These are phyloP conservation scores for Tokudaia muenninki DNA, from an alignment of 2,797 vertebrate genomes.

Conservation along the genomic window DNA sequence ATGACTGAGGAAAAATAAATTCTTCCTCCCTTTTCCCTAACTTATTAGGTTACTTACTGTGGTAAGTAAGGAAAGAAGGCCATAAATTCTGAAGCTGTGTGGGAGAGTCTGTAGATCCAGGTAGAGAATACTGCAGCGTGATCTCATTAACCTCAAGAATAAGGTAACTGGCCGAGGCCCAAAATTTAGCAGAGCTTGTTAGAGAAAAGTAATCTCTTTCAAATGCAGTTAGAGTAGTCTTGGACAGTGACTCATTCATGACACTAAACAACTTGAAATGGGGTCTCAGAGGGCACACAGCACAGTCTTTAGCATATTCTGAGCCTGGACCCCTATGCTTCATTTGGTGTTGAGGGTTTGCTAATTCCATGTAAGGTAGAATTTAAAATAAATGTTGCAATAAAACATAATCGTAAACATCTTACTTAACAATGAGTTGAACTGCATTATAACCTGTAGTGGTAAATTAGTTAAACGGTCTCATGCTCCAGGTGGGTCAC, in stretches of 20 bases:
- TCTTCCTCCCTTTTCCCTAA: not conserved
- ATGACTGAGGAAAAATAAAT: not conserved
- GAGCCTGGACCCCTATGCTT: not conserved
- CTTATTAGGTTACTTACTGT: not conserved
- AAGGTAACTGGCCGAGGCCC: not conserved
- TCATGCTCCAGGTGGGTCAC: not conserved
- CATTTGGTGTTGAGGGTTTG: not conserved
- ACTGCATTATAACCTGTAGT: not conserved
- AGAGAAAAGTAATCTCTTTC: slow-evolving; percentile 54
- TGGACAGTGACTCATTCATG: not conserved
- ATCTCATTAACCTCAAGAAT: slow-evolving; percentile 10
- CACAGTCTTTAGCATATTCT: not conserved
- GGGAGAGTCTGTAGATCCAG: not conserved
- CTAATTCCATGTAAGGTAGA: slow-evolving; percentile 7
- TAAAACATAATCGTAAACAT: not conserved
- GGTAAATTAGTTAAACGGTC: not conserved
- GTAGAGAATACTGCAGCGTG: not conserved
- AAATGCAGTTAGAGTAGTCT: not conserved
- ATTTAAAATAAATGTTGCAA: slow-evolving; percentile 40
- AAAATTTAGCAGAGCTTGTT: slow-evolving; percentile 46
- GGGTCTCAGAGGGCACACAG: not conserved
- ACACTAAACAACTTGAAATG: not conserved
- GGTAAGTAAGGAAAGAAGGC: not conserved
- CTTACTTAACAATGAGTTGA: not conserved
- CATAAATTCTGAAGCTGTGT: not conserved